A percentile compares a stretch with the other conserved stretches of the same genome.
phyloP scores from a whole-genome alignment of 2,113 vertebrate species.

The Haplotaxodon microlepis region DNA sequence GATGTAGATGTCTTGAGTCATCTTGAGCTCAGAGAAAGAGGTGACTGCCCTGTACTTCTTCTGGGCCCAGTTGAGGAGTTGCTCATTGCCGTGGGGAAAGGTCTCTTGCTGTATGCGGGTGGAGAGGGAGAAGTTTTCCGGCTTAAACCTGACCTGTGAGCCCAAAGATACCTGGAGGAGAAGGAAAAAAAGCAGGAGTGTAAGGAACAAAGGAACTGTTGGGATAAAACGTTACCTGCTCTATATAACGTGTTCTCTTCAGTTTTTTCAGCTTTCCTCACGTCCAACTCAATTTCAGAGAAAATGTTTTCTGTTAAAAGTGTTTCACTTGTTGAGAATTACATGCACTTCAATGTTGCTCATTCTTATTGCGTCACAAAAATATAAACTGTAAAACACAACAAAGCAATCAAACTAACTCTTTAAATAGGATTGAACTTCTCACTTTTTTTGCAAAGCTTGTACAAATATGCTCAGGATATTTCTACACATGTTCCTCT shows the following conservation, averaged over 20 bases:
- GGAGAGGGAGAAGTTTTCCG: constrained; percentile 77
- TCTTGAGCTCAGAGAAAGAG: constrained; percentile 92
- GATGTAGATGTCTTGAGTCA: constrained; percentile 88
- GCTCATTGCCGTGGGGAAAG: constrained; percentile 84
- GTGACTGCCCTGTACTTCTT: constrained; percentile 88
- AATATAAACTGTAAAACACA: not conserved
- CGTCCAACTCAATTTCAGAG: not conserved
- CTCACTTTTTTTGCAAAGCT: not conserved
- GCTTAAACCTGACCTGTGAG: constrained; percentile 79
- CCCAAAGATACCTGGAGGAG: constrained; percentile 80
- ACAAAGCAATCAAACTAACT: constrained; percentile 37
- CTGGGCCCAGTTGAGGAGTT: constrained; percentile 85
- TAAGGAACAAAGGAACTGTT: constrained; percentile 10
- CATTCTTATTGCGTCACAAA: not conserved
- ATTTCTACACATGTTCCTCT: constrained; percentile 47
- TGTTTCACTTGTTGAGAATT: not conserved
- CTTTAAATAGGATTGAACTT: constrained; percentile 36
- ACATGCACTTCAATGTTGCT: not conserved
- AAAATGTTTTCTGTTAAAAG: not conserved
- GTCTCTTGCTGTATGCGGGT: constrained; percentile 67
- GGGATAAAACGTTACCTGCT: not conserved
- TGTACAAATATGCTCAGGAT: constrained; percentile 12
- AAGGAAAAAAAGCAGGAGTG: constrained; percentile 2
- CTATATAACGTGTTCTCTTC: not conserved
- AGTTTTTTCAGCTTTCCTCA: not conserved